Percentiles rank a stretch among this genome's conserved stretches.
phyloP scores from a whole-genome alignment of 2,797 vertebrate genomes.

The Myotis vivesi region DNA sequence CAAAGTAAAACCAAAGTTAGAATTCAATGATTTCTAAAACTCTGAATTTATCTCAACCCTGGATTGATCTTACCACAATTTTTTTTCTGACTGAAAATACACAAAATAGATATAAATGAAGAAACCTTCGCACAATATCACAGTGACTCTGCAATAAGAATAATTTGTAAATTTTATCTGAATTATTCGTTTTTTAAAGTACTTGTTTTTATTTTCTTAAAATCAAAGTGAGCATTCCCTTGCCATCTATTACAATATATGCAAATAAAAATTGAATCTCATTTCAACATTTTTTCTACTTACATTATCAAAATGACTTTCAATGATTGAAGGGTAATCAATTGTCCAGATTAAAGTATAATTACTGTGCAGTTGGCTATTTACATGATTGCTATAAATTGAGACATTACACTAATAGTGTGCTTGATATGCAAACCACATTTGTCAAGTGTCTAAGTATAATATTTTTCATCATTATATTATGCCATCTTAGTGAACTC shows the following conservation, averaged over 20 bases:
- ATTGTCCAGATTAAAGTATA: not conserved
- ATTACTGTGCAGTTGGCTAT: constrained; percentile 6
- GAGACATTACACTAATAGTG: not conserved
- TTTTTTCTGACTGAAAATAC: constrained; percentile 25
- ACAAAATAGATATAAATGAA: constrained; percentile 17
- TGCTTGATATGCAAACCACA: not conserved
- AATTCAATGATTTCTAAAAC: constrained; percentile 12
- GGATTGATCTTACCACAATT: not conserved
- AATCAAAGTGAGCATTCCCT: not conserved
- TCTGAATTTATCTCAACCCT: not conserved
- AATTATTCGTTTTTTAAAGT: constrained; percentile 29
- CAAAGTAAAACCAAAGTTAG: not conserved
- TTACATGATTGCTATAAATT: constrained; percentile 38
- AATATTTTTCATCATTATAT: not conserved
- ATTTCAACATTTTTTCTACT: constrained; percentile 36
- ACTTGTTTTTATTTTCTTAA: not conserved
- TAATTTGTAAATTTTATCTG: constrained; percentile 26
- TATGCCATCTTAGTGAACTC: not conserved
- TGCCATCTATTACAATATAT: constrained; percentile 33
- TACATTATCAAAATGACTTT: constrained; percentile 46
- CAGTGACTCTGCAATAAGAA: not conserved
- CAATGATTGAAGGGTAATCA: not conserved
- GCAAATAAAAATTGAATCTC: not conserved
- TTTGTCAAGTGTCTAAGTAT: constrained; percentile 3
- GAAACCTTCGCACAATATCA: not conserved